phyloP scores from a whole-genome alignment of 2,888 invertebrate species.

The Ectemnius continuus region DNA sequence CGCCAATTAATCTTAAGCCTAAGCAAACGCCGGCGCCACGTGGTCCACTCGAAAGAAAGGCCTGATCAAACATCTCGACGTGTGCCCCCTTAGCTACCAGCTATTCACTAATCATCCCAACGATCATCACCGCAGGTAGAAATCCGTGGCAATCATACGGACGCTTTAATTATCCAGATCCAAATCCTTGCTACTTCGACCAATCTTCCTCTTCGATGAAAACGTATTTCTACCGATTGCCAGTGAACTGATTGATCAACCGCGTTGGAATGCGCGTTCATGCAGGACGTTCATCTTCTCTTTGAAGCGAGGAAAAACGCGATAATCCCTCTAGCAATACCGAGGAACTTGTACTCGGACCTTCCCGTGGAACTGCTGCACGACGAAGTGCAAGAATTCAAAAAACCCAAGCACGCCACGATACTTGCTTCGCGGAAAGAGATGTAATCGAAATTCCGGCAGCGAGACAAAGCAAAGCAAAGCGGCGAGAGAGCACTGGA shows the following conservation, averaged over 20 bases:
- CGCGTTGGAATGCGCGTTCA: too few relatives aligned
- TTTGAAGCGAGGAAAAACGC: background rate
- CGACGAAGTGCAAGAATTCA: background rate
- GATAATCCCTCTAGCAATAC: too few relatives aligned
- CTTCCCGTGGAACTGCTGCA: too few relatives aligned
- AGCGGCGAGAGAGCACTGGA: background rate
- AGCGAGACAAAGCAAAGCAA: background rate
- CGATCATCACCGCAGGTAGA: background rate
- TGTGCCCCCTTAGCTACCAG: background rate
- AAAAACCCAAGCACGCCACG: background rate
- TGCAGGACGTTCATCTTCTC: background rate
- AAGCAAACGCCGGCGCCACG: constrained; percentile 8
- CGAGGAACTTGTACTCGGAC: too few relatives aligned
- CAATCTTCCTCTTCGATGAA: too few relatives aligned
- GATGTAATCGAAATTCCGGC: constrained; percentile 5
- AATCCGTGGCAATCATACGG: too few relatives aligned
- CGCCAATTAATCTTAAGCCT: constrained; percentile 6
- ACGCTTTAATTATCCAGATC: too few relatives aligned
- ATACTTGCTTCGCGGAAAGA: background rate
- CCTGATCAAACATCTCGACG: background rate
- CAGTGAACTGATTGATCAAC: too few relatives aligned
- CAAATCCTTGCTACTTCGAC: too few relatives aligned
- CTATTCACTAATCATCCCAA: background rate
- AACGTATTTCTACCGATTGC: too few relatives aligned
- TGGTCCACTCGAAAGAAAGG: constrained; percentile 4